Percentiles rank a stretch among this genome's conserved stretches.
These are phyloP conservation scores for Taeniopygia guttata DNA, from an alignment of 2,797 vertebrate species.

Conservation along the genomic window DNA sequence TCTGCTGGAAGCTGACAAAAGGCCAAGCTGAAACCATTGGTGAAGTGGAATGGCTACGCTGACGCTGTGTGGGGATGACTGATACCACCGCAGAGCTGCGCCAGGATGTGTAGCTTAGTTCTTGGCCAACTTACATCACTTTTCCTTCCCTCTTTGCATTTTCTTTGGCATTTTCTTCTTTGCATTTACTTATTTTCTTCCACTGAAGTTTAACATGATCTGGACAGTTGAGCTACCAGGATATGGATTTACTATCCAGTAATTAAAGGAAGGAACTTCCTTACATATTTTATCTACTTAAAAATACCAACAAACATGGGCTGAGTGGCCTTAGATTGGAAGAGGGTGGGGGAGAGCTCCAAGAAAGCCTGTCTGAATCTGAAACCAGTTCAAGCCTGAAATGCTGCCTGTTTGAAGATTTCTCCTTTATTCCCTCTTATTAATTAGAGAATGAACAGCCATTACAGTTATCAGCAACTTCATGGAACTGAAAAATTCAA, in stretches of 20 bases:
- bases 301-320: background rate
- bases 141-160: conserved; percentile 6
- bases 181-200: background rate
- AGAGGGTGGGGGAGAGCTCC: background rate
- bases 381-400: conserved; percentile 28
- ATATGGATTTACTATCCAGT: background rate
- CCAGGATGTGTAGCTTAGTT: background rate
- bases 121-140: conserved; percentile 26
- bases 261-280: background rate
- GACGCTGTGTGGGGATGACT: background rate
- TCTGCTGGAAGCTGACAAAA: background rate
- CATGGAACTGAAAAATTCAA: conserved; percentile 21
- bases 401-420: background rate
- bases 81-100: background rate
- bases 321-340: background rate
- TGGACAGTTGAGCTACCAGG: background rate
- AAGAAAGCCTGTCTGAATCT: background rate
- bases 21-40: background rate
- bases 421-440: background rate
- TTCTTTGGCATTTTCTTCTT: conserved; percentile 23
- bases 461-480: conserved; percentile 10
- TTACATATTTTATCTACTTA: background rate
- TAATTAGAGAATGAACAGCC: conserved; percentile 6
- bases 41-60: background rate
- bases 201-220: background rate